Conservation (phyloP, 2,888 invertebrate genomes). For the Xanthia togata region DNA sequence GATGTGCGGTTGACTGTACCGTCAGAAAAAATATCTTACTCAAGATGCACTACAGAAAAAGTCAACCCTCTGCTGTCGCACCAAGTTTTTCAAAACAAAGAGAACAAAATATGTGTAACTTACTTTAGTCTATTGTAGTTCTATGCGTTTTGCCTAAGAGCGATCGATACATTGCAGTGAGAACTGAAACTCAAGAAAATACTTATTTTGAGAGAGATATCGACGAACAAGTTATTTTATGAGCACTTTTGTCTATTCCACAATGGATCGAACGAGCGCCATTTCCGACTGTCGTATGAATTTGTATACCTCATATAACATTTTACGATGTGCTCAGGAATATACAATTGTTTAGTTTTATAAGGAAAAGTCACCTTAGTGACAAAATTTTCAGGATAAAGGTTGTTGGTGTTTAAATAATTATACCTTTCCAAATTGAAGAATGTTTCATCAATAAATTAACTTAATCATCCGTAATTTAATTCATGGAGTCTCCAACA, state of each 20-base stretch:
- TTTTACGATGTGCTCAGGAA: constrained; percentile 48
- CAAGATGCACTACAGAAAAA: not conserved
- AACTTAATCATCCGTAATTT: not conserved
- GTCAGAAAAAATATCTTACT: not conserved
- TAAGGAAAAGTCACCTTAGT: constrained; percentile 21
- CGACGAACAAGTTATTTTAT: constrained; percentile 37
- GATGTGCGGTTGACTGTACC: not conserved
- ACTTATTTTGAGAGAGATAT: constrained; percentile 18
- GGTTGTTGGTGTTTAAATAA: not conserved
- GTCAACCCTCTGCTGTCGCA: not conserved
- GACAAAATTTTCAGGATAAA: constrained; percentile 1
- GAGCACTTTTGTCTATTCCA: constrained; percentile 49
- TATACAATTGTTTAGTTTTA: constrained; percentile 44
- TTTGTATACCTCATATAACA: constrained; percentile 49
- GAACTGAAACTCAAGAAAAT: constrained; percentile 17
- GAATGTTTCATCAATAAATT: not conserved
- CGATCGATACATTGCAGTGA: constrained; percentile 23
- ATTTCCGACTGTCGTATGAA: constrained; percentile 44
- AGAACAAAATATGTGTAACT: not conserved
- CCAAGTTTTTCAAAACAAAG: not conserved
- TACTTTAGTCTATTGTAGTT: not conserved
- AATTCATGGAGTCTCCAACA: not conserved
- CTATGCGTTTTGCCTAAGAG: not conserved
- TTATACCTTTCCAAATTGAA: not conserved
- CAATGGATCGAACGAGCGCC: constrained; percentile 47